Evolutionary conservation across 2,113 vertebrate species (phyloP).

Genomic region (Pedionomus torquatus): DNA sequence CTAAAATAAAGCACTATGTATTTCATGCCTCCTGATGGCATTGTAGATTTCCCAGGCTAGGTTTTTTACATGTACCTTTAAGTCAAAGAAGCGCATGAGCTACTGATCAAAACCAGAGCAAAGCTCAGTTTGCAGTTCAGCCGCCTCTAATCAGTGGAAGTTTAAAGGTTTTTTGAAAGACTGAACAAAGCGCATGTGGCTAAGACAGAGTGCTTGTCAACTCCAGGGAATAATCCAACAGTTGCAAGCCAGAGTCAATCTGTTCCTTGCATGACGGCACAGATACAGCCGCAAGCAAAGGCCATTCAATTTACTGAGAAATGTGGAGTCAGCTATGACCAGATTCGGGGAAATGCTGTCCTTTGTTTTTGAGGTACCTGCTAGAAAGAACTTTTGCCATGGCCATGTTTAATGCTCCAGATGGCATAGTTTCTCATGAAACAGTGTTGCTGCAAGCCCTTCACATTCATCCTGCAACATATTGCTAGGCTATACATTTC

Average conservation of each 20-base stretch:
- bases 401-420: not conserved
- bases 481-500: not conserved
- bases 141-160: slow-evolving; percentile 26
- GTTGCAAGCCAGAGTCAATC: slow-evolving; percentile 30
- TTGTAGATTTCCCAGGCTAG: not conserved
- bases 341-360: not conserved
- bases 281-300: not conserved
- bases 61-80: not conserved
- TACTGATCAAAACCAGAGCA: slow-evolving; percentile 9
- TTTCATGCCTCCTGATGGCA: not conserved
- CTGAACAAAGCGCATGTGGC: slow-evolving; percentile 7
- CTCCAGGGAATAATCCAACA: slow-evolving; percentile 11
- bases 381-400: not conserved
- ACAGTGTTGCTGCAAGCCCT: not conserved
- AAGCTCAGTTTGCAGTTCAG: slow-evolving; percentile 11
- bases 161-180: slow-evolving; percentile 61
- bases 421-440: not conserved
- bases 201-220: slow-evolving; percentile 35
- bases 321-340: not conserved
- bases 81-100: not conserved
- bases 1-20: not conserved
- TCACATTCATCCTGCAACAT: not conserved
- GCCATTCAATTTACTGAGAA: not conserved
- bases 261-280: not conserved
- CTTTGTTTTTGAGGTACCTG: not conserved